Evolutionary conservation across 2,888 invertebrate species (phyloP), one percentile per base, ranked within the genome.

Genomic region (Schizaphis graminum): DNA sequence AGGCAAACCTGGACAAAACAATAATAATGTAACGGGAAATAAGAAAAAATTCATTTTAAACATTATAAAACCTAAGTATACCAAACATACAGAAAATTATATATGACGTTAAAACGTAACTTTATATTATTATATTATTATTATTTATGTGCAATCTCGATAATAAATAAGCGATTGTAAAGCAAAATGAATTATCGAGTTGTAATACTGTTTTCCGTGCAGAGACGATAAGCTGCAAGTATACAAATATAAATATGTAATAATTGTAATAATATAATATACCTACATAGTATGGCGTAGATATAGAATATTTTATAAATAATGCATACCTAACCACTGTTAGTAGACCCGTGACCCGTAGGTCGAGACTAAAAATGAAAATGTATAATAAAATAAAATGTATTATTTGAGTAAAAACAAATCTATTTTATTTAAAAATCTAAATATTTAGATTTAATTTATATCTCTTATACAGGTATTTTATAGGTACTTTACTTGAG

Each of bases 1-100:
- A 24, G 94, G 90, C 61, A 90, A 26, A 28, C 94, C 94, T 94
- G 86, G 7, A 47, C 11, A 44, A 44, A 86, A 77, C 21, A 77
- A 77, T n/a, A 77, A 77, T 67, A 67, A 67, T 8, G 21, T 77
- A 35, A 8, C 21, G 35, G 77, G 21, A 57, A 57, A 57, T 57
- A 57, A 57, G 1, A 35, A 21, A 35, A 77, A 77, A 35, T 7
- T 7, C 21, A 4, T 77, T 77, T 77, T 77, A 8, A 77, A 7
- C 35, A 41, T 35, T 8, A 21, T 8, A 77, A 77, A 77, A 77
- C 16, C 35, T 35, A 77, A 53, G 53, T 21, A 67, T 21, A 16
- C 67, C 8, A 2, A 24, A 35, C 77, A 8, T 35, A 21, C 7
- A 8, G 35, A 8, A 35, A 8, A 7, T 21, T 35, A 35, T 21